Base-by-base conservation (phyloP, 2,888 invertebrate genomes). In the Eupithecia pulchellata region DNA sequence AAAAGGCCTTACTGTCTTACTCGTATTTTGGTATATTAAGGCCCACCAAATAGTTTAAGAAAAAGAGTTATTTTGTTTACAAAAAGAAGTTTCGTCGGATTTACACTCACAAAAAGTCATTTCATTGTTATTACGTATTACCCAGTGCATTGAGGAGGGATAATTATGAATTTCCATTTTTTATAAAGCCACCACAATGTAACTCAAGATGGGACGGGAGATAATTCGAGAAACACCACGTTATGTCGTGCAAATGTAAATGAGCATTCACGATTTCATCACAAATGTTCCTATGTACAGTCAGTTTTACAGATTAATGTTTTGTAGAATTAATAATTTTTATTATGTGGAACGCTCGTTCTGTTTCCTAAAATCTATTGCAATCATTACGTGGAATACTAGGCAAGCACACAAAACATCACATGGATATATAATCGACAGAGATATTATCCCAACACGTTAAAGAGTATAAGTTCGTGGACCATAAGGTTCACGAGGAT, bases 211-310 rank as follows among this genome's bases (percentile, higher is more conserved):
- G 61, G 47, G 42, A 71, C 58, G 60, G 47, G 64, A 74, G 71
- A 73, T 73, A 73, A 71, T 75, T 69, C 66, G 13, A 68, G 64
- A 71, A 69, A 71, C 65, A 64, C 67, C 29, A 66, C 62, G 69
- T 71, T 73, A 62, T 77, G 76, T 77, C 77, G 74, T 78, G 77
- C 78, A 75, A 79, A 81, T 75, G 77, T 81, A 81, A 83, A 73
- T 81, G 81, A 79, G 80, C 72, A 77, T 76, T 61, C 32, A 72
- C 66, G 57, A 68, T 78, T 82, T 79, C 83, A 72, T 75, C 79
- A 82, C 69, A 79, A 73, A 55, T 39, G 36, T 74, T 78, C 71
- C 61, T 20, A 14, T 61, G 61, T 61, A 61, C 61, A 61, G 34
- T 61, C 61, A 36, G 61, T 36, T n/a, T 36, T 20, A 25, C 17